These are phyloP conservation scores for Pteronura brasiliensis DNA, from an alignment of 2,113 vertebrate genomes.

Conservation along the genomic window DNA sequence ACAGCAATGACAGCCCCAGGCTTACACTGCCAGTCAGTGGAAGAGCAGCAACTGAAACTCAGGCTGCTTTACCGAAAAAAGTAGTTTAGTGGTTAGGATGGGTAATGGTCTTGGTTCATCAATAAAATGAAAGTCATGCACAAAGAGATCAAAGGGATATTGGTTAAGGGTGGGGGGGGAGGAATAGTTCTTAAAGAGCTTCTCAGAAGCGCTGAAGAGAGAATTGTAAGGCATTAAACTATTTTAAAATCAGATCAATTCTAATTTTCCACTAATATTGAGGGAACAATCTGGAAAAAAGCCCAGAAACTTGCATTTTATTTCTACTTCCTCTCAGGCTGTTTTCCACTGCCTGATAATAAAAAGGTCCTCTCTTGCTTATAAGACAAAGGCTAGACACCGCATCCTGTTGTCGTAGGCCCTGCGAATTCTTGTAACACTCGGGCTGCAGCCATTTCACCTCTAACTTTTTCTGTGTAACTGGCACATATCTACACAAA, in stretches of 20 bases:
- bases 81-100: background rate
- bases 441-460: background rate
- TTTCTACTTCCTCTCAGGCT: background rate
- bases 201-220: background rate
- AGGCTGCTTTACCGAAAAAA: background rate
- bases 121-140: background rate
- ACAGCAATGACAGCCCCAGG: background rate
- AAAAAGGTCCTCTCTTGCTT: background rate
- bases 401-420: background rate
- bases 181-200: background rate
- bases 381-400: background rate
- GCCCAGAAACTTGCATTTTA: background rate
- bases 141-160: background rate
- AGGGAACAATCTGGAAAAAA: background rate
- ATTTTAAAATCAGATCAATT: background rate
- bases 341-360: background rate
- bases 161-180: background rate
- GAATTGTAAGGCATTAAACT: background rate
- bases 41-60: background rate
- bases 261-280: background rate
- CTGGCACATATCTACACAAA: background rate
- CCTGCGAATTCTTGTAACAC: background rate
- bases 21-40: background rate
- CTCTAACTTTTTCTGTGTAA: background rate
- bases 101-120: background rate